Base-by-base conservation (phyloP, 2,888 invertebrate genomes). In the Torymus texanus region DNA sequence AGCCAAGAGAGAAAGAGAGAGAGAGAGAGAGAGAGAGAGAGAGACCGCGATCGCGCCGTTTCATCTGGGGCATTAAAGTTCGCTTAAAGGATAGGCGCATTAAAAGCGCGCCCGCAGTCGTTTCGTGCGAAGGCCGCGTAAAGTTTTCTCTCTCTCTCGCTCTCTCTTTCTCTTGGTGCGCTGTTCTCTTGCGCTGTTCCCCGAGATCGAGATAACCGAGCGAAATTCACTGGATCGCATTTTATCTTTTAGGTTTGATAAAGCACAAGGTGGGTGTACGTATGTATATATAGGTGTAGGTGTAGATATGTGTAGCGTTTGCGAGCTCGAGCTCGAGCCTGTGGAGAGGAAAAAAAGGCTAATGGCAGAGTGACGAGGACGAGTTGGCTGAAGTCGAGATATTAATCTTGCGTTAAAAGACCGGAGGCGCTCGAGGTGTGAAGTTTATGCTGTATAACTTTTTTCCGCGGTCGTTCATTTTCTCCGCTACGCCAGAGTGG, bases 31-130 rank as follows among this genome's bases (percentile, higher is more conserved):
- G n/a, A 61, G 66, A 61, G 41, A 55, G 50, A 14, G 29, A 29
- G 67, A 79, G 58, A 76, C 41, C 50, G 65, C 59, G 78, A 81
- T 81, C 75, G 67, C 41, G 51, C 29, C 63, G 72, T 81, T 81
- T 81, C 78, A 81, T 81, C 75, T 72, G 67, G 51, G 72, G 66
- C 73, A 80, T 76, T 78, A 78, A 80, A 80, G 71, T 80, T 78
- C 75, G 67, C 68, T 80, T 67, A 78, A 75, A 75, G 75, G 62
- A 78, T 78, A 75, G 78, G 71, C 75, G 63, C 78, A 75, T 75
- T 75, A 79, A 76, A 79, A 81, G 70, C 65, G 65, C 61, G 14
- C n/a, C 16, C 50, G 62, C 53, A 58, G 66, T 61, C 66, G 73
- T 75, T 80, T 67, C 79, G 79, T 80, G 76, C 50, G 58, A 67